These are phyloP conservation scores for Gasteruption jaculator DNA, from an alignment of 2,888 invertebrate genomes.

Conservation along the genomic window DNA sequence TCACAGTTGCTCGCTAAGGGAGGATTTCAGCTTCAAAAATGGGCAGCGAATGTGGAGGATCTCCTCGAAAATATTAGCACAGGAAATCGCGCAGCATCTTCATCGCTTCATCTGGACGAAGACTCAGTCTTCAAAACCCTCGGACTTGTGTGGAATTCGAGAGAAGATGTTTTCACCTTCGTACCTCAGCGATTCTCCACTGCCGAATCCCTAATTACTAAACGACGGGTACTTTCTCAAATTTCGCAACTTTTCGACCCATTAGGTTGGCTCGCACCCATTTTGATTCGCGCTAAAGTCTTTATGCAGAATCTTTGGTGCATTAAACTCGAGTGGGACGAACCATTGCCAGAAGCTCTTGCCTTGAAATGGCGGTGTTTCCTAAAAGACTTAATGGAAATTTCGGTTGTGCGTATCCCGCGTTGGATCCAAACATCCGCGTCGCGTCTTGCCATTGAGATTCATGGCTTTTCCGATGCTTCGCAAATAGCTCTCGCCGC, in stretches of 20 bases:
- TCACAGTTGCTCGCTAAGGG: constrained; percentile 7
- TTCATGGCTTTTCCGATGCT: constrained; percentile 11
- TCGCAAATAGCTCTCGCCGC: too few relatives aligned
- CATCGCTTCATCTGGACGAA: not conserved
- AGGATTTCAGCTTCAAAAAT: constrained; percentile 12
- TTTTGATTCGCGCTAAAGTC: constrained; percentile 8
- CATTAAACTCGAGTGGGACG: constrained; percentile 16
- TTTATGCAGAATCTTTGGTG: constrained; percentile 16
- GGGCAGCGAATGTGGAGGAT: constrained; percentile 9
- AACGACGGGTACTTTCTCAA: constrained; percentile 14
- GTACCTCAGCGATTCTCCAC: not conserved
- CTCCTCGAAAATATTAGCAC: not conserved
- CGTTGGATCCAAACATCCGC: constrained; percentile 2
- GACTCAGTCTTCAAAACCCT: constrained; percentile 8
- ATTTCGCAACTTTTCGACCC: constrained; percentile 18
- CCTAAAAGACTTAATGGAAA: constrained; percentile 2
- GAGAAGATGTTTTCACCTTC: constrained; percentile 4
- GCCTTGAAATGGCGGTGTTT: constrained; percentile 1
- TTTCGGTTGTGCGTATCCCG: constrained; percentile 10
- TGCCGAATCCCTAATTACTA: constrained; percentile 9
- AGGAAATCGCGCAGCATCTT: not conserved
- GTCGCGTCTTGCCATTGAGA: constrained; percentile 2
- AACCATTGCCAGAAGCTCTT: constrained; percentile 7
- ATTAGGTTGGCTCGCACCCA: constrained; percentile 16
- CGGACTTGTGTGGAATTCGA: constrained; percentile 4